Evolutionary conservation across 2,113 vertebrate genomes (phyloP).

Genomic region (Peromyscus polionotus): DNA sequence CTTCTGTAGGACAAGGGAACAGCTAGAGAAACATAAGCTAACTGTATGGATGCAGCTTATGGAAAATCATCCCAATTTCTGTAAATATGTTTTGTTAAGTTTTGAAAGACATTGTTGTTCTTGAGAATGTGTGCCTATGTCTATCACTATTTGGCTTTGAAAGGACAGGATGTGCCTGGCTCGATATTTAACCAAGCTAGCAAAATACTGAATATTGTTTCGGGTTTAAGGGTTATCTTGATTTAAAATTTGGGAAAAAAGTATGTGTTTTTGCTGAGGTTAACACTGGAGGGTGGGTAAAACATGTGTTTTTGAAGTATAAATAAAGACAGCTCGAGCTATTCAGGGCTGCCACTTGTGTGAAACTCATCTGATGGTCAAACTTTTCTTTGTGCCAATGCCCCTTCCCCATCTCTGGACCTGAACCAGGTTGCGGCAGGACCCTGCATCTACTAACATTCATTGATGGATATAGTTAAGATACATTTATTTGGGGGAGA

Average conservation of each 20-base stretch:
- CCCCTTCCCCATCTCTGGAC: no score
- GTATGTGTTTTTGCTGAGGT: background rate
- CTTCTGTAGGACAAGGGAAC: no score
- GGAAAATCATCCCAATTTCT: no score
- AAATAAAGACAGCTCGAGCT: background rate
- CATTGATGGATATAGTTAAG: background rate
- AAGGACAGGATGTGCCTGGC: no score
- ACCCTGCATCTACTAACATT: background rate
- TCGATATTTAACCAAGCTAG: no score
- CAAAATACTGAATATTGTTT: no score
- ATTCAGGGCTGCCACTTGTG: background rate
- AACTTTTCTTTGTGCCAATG: no score
- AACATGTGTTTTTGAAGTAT: background rate
- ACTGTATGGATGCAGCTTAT: no score
- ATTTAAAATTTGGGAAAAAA: background rate
- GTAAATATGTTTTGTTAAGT: background rate
- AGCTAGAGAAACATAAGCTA: no score
- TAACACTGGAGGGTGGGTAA: background rate
- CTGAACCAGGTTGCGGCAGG: no score
- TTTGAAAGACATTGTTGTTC: background rate
- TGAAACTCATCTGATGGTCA: no score
- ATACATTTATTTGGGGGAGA: background rate
- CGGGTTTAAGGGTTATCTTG: background rate
- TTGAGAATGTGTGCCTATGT: background rate
- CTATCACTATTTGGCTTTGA: no score